Evolutionary conservation across 2,797 vertebrate species (phyloP).

Genomic region (Artibeus jamaicensis): DNA sequence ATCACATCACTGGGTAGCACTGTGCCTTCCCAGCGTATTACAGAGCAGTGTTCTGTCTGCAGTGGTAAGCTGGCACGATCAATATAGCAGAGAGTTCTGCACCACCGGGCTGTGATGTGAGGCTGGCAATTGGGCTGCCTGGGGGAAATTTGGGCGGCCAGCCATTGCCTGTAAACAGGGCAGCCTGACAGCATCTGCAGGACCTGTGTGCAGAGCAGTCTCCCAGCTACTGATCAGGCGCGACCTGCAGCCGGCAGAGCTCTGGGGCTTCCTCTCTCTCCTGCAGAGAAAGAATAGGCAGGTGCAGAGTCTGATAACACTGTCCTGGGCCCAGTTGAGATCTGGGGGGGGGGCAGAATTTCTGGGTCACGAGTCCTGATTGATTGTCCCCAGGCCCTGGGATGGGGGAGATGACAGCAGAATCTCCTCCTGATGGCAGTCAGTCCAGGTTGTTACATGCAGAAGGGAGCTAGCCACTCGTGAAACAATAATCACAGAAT

Average conservation of each 20-base stretch:
- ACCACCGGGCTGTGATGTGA: conserved; percentile 53
- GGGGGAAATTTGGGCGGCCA: conserved; percentile 42
- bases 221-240: background rate
- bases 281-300: conserved; percentile 20
- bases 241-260: background rate
- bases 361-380: conserved; percentile 57
- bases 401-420: background rate
- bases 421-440: rapidly evolving
- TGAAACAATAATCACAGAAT: background rate
- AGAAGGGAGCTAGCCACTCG: background rate
- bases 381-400: conserved; percentile 19
- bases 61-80: conserved; percentile 50
- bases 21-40: background rate
- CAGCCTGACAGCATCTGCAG: background rate
- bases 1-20: background rate
- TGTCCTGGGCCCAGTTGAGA: conserved; percentile 2
- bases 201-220: background rate
- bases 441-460: background rate
- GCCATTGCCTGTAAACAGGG: conserved; percentile 25
- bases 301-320: background rate
- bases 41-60: conserved; percentile 38
- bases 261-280: background rate
- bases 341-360: conserved; percentile 17
- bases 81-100: conserved; percentile 30
- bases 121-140: conserved; percentile 33